Evolutionary conservation across 2,888 invertebrate genomes (phyloP), one percentile per base, ranked within the genome.

Genomic region (Cataglyphis rosenhaueri): DNA sequence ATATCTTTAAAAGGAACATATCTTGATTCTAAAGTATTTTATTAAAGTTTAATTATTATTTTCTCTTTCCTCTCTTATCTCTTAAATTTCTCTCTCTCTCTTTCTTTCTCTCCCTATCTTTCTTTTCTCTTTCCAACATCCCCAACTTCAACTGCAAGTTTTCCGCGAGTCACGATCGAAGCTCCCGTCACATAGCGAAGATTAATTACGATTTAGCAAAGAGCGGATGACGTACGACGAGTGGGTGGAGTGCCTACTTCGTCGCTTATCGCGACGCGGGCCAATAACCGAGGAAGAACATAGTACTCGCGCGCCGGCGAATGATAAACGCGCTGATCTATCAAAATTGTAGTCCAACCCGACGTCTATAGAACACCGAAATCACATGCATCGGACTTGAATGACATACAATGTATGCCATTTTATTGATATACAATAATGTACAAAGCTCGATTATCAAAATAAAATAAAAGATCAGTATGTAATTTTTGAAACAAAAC

Each of bases 131-230:
- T 38, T 25, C 62, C 10, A 25, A 35, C 70, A 41, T n/a, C n/a
- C n/a, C 29, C 44, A 79, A 59, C 78, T 70, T 74, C 48, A 75
- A 55, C n/a, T 52, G 55, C 83, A 91, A 91, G 85, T 90, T 90
- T 91, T 84, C 88, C 70, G 83, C 86, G 83, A 86, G 86, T 88
- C 84, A 86, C 81, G 84, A 83, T 86, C 85, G 83, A 83, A 83
- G 68, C 73, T 76, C 65, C 62, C 81, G 82, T 87, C 83, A 81
- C 84, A 38, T 38, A 61, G 59, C 38, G 61, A 84, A 91, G 88
- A 90, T 89, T 90, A 90, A 91, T 90, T 90, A 86, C 88, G 84
- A 91, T 86, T 88, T 84, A 84, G 73, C 71, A 64, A 85, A 85
- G 66, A 79, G 83, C 76, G 81, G 66, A 84, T 84, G 89, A 89